Percentiles rank a stretch among this genome's conserved stretches.
These are phyloP conservation scores for Unio pictorum DNA, from an alignment of 2,888 invertebrate species.

Conservation along the genomic window DNA sequence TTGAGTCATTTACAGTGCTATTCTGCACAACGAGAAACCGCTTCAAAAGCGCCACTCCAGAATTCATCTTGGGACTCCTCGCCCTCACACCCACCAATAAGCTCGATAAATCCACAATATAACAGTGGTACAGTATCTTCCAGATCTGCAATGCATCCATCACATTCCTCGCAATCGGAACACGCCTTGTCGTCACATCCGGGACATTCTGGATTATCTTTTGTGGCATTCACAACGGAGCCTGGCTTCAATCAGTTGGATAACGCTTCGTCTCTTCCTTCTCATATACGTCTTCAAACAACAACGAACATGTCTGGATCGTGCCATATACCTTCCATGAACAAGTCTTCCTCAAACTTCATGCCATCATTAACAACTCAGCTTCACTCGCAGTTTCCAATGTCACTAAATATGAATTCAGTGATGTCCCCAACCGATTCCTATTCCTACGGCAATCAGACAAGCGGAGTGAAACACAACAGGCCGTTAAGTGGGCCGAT, in stretches of 20 bases:
- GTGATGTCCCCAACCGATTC: slow-evolving; percentile 52
- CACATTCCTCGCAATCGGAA: slow-evolving; percentile 53
- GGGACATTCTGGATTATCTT: slow-evolving; percentile 42
- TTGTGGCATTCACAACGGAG: slow-evolving; percentile 45
- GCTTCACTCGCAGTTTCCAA: slow-evolving; percentile 65
- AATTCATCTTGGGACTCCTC: slow-evolving; percentile 53
- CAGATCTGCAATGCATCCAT: slow-evolving; percentile 46
- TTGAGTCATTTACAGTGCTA: slow-evolving; percentile 96
- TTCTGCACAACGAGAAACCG: slow-evolving; percentile 75
- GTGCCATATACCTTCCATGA: slow-evolving; percentile 48
- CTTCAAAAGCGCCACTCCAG: slow-evolving; percentile 60
- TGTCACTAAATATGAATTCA: slow-evolving; percentile 46
- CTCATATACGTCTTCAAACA: slow-evolving; percentile 48
- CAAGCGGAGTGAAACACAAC: slow-evolving; percentile 82
- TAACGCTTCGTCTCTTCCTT: slow-evolving; percentile 45
- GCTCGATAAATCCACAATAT: slow-evolving; percentile 46
- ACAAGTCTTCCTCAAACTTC: slow-evolving; percentile 67
- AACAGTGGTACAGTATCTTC: slow-evolving; percentile 41
- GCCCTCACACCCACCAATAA: slow-evolving; percentile 33
- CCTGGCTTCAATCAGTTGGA: slow-evolving; percentile 54
- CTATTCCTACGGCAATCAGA: slow-evolving; percentile 76
- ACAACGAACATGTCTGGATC: slow-evolving; percentile 31
- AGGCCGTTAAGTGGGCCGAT: slow-evolving; percentile 86
- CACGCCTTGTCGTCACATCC: slow-evolving; percentile 47
- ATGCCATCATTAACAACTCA: slow-evolving; percentile 51